Conservation (phyloP, 1,140 invertebrate genomes). For the Pygmarrhopalites habei region DNA sequence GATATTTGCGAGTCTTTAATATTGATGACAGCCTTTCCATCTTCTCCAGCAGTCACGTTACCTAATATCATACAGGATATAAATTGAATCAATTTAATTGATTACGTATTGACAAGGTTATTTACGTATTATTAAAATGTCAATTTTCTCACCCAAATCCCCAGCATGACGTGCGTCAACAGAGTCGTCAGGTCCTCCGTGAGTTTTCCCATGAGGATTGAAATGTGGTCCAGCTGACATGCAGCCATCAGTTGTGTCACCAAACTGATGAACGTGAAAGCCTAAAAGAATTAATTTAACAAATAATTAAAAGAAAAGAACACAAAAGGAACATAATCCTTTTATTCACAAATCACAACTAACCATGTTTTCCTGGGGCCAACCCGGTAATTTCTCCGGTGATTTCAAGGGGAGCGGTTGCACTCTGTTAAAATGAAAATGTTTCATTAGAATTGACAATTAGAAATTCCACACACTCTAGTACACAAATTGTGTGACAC, state of each 20-base stretch:
- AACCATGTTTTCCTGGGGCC: constrained; percentile 60
- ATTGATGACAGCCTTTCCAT: constrained; percentile 68
- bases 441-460: no score
- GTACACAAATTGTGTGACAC: no score
- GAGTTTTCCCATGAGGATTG: constrained; percentile 77
- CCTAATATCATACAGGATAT: no score
- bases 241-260: constrained; percentile 92
- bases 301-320: no score
- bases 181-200: constrained; percentile 75
- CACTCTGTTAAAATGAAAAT: no score
- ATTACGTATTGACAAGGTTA: no score
- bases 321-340: no score
- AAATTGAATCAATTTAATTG: no score
- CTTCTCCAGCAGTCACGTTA: constrained; percentile 66
- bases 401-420: constrained; percentile 52
- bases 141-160: constrained; percentile 66
- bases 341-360: no score
- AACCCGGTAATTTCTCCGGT: constrained; percentile 65
- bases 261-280: constrained; percentile 96
- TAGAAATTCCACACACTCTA: no score
- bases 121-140: no score
- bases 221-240: constrained; percentile 88
- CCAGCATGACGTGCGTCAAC: constrained; percentile 73
- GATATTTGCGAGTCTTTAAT: constrained; percentile 67
- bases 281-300: no score